Percentiles rank a stretch among this genome's conserved stretches.
Evolutionary conservation across 2,113 vertebrate species (phyloP).

Genomic region (Eolophus roseicapilla): DNA sequence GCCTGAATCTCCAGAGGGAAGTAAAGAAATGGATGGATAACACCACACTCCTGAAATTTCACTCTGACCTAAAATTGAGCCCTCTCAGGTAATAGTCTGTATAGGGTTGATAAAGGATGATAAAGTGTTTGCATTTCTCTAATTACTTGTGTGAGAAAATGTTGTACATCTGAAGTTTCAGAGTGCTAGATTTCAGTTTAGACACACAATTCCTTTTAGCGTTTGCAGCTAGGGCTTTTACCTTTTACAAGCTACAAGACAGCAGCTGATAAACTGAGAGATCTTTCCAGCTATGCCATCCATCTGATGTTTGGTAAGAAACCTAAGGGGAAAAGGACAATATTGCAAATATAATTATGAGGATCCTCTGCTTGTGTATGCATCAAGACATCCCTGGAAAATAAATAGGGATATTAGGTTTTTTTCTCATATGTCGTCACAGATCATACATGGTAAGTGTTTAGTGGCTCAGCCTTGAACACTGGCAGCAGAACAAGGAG

Average conservation of each 20-base stretch:
- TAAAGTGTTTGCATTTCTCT: neutral
- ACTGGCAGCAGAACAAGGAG: neutral
- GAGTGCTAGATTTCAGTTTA: neutral
- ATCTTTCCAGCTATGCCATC: neutral
- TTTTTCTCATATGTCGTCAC: neutral
- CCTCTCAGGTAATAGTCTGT: neutral
- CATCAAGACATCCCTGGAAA: neutral
- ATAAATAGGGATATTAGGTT: neutral
- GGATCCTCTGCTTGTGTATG: neutral
- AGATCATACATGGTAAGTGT: neutral
- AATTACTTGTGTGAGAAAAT: neutral
- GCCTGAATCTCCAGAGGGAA: neutral
- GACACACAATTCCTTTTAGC: neutral
- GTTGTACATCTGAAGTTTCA: neutral
- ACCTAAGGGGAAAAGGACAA: neutral
- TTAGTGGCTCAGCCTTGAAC: neutral
- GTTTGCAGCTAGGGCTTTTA: neutral
- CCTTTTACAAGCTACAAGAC: neutral
- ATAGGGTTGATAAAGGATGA: neutral
- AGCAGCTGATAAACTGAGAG: neutral
- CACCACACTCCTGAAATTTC: neutral
- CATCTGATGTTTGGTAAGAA: neutral
- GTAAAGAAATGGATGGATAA: neutral
- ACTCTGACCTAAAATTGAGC: neutral
- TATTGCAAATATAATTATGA: neutral